Percentiles rank a stretch among this genome's conserved stretches.
Evolutionary conservation across 2,797 vertebrate genomes (phyloP).

Genomic region (Hirundo rustica): DNA sequence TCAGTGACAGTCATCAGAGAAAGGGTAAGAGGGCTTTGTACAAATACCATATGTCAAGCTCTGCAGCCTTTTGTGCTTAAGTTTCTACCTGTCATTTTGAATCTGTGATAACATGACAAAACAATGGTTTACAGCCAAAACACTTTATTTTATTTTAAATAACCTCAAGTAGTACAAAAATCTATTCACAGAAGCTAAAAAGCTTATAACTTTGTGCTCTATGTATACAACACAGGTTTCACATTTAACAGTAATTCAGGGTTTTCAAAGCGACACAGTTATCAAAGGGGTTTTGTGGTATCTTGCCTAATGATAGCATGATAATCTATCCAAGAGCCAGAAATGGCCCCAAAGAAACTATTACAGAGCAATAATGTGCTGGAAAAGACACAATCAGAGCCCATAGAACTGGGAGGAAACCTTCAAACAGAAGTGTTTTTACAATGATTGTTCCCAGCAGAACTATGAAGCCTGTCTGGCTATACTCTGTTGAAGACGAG

Average conservation of each 20-base stretch:
- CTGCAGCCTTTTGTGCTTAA: background rate
- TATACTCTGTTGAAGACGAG: background rate
- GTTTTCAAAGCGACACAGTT: background rate
- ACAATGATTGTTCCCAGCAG: background rate
- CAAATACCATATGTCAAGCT: background rate
- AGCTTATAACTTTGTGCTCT: background rate
- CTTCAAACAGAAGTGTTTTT: background rate
- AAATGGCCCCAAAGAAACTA: conserved; percentile 16
- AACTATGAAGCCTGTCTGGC: background rate
- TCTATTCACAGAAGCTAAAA: background rate
- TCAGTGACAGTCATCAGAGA: background rate
- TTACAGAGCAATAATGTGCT: background rate
- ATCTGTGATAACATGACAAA: background rate
- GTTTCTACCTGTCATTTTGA: background rate
- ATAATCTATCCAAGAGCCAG: background rate
- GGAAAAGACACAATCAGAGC: background rate
- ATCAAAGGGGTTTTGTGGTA: background rate
- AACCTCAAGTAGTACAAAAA: background rate
- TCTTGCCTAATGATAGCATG: background rate
- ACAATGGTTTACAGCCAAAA: background rate
- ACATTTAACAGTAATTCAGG: background rate
- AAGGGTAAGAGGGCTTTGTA: background rate
- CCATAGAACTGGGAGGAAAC: background rate
- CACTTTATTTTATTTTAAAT: background rate
- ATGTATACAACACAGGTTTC: background rate